Conservation (phyloP, 2,888 invertebrate genomes). For the Tetragonula carbonaria region DNA sequence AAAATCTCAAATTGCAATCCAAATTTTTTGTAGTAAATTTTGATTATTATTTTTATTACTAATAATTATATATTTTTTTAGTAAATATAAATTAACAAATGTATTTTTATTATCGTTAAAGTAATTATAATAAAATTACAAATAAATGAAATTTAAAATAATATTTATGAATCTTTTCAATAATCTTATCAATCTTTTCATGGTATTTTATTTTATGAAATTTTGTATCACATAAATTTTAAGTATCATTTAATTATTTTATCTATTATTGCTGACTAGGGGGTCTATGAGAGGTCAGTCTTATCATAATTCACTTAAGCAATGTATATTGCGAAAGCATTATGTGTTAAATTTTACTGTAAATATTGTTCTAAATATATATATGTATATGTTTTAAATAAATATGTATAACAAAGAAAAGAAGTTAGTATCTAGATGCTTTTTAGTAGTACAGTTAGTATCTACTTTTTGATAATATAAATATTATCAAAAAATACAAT, state of each 20-base stretch:
- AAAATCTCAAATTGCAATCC: background rate
- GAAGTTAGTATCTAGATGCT: background rate
- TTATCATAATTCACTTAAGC: slow-evolving; percentile 33
- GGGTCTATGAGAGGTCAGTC: slow-evolving; percentile 13
- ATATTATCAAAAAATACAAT: background rate
- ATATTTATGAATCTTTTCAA: background rate
- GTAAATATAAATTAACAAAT: background rate
- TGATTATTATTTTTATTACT: background rate
- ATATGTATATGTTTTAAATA: background rate
- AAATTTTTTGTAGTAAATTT: background rate
- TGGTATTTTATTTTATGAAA: background rate
- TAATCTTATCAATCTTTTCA: background rate
- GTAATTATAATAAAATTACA: too few species aligned
- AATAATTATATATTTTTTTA: background rate
- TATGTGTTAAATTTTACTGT: background rate
- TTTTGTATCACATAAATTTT: background rate
- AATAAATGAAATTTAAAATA: background rate
- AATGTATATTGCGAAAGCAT: slow-evolving; percentile 29
- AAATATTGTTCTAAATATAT: background rate
- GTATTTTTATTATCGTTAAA: too few species aligned
- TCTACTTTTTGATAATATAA: background rate
- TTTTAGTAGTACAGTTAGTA: too few species aligned
- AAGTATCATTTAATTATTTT: background rate
- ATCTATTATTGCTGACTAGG: background rate
- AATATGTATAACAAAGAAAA: background rate